Conservation (phyloP, 2,113 vertebrate species). For the Pseudorectes ferrugineus region DNA sequence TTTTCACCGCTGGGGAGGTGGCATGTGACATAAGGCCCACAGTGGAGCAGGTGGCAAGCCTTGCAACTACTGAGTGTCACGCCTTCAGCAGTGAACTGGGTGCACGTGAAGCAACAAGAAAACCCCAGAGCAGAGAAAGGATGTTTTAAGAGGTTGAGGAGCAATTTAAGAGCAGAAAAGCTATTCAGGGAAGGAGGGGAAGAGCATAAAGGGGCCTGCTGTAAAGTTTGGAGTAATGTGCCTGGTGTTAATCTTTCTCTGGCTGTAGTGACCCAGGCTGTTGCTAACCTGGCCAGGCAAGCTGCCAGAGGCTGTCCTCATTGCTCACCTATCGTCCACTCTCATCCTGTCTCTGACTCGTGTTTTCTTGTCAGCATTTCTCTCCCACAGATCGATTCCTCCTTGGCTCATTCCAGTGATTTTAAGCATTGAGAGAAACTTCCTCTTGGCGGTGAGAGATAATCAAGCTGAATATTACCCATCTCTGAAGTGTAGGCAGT, state of each 20-base stretch:
- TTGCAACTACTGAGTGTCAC: neutral
- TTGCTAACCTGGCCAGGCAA: conserved; percentile 29
- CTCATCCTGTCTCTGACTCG: conserved; percentile 51
- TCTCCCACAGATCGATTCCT: conserved; percentile 63
- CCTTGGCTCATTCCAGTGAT: conserved; percentile 63
- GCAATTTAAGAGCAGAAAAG: neutral
- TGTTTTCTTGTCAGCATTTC: conserved; percentile 74
- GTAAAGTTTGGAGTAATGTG: neutral
- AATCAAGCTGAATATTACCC: conserved; percentile 81
- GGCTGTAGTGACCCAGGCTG: neutral
- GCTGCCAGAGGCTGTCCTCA: conserved; percentile 40
- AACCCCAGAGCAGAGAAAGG: neutral
- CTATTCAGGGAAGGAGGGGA: neutral
- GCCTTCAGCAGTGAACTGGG: neutral
- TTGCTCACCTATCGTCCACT: conserved; percentile 27
- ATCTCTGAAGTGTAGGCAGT: conserved; percentile 71
- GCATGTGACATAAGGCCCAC: neutral
- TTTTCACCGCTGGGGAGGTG: neutral
- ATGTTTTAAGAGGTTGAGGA: neutral
- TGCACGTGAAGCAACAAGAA: neutral
- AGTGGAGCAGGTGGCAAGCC: neutral
- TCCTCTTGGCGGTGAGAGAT: conserved; percentile 70
- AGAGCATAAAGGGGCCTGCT: neutral
- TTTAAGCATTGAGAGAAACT: conserved; percentile 73
- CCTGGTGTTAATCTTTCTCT: neutral